Conservation (phyloP, 35 echinoderm and acorn worm genomes). For the Diadema setosum region DNA sequence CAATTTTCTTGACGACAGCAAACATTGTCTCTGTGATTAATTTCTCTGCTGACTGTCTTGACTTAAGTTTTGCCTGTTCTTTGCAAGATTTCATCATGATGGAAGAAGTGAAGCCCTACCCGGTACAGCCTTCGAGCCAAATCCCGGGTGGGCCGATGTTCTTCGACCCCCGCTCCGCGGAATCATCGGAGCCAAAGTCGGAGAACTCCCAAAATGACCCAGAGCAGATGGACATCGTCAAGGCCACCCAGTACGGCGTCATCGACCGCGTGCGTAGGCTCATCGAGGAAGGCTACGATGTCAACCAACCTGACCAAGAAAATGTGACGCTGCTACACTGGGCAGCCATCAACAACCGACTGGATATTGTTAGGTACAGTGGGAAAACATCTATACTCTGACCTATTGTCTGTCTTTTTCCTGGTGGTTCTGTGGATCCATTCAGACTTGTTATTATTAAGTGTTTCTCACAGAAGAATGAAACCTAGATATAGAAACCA, state of each 20-base stretch:
- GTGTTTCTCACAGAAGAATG: too few relatives aligned
- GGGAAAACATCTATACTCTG: too few relatives aligned
- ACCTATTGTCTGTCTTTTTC: too few relatives aligned
- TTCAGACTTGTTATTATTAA: too few relatives aligned
- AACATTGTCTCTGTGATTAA: too few relatives aligned
- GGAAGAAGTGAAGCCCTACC: slow-evolving; percentile 62
- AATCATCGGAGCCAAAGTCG: not conserved
- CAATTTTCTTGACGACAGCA: too few relatives aligned
- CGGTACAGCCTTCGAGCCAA: slow-evolving; percentile 8
- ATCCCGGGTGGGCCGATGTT: not conserved
- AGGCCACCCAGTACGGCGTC: slow-evolving; percentile 88
- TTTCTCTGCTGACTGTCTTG: too few relatives aligned
- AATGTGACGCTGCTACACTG: slow-evolving; percentile 89
- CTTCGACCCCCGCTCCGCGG: not conserved
- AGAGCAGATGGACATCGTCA: slow-evolving; percentile 70
- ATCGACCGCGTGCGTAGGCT: slow-evolving; percentile 69
- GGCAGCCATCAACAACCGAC: slow-evolving; percentile 91
- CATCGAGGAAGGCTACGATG: slow-evolving; percentile 75
- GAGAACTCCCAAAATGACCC: slow-evolving; percentile 14
- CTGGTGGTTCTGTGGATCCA: too few relatives aligned
- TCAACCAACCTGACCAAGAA: slow-evolving; percentile 78
- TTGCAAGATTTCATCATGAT: not conserved
- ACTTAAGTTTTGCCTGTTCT: too few relatives aligned
- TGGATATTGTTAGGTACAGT: slow-evolving; percentile 81
- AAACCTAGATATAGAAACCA: too few relatives aligned